Evolutionary conservation across 2,113 vertebrate species (phyloP).

Genomic region (Psittacula cyanocephala): DNA sequence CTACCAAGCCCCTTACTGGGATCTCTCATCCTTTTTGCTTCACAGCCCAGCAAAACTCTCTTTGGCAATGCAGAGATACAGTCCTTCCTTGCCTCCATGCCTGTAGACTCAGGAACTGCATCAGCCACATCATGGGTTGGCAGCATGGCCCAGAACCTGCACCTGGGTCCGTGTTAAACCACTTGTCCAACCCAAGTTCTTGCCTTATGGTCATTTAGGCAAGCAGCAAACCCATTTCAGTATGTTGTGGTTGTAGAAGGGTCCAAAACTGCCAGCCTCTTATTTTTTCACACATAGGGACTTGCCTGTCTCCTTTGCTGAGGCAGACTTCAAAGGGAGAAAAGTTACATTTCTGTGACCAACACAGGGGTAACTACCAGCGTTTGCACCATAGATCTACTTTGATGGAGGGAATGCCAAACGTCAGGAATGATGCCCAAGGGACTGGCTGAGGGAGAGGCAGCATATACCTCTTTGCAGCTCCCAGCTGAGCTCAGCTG

Average conservation of each 20-base stretch:
- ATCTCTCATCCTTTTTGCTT: background rate
- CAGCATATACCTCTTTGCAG: background rate
- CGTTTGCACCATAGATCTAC: background rate
- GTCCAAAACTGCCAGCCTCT: accelerated
- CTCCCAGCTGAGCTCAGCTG: background rate
- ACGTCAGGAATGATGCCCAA: background rate
- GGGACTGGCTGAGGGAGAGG: background rate
- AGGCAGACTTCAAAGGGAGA: background rate
- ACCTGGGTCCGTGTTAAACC: accelerated
- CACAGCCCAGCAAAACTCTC: background rate
- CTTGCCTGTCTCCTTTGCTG: background rate
- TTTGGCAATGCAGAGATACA: background rate
- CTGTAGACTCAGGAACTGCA: background rate
- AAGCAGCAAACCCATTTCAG: background rate
- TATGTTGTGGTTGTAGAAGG: accelerated
- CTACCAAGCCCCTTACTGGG: background rate
- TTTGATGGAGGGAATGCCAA: background rate
- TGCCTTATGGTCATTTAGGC: background rate
- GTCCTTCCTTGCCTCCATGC: background rate
- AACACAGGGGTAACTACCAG: background rate
- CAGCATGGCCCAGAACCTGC: background rate
- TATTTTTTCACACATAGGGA: background rate
- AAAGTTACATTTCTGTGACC: background rate
- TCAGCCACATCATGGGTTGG: background rate
- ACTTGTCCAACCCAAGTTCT: background rate